These are phyloP conservation scores for Pherbina coryleti DNA, from an alignment of 2,888 invertebrate species.

Conservation along the genomic window DNA sequence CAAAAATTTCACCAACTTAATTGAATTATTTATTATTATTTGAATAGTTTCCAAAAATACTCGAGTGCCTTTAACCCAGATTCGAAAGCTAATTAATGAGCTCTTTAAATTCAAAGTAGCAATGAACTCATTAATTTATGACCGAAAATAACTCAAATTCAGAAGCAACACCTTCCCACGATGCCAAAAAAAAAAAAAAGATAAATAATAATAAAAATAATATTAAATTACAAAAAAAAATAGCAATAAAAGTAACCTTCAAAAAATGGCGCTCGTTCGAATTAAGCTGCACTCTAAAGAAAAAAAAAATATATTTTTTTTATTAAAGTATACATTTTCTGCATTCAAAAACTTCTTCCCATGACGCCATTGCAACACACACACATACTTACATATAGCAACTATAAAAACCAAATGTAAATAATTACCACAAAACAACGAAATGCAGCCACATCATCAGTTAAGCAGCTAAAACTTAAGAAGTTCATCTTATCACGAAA, in stretches of 20 bases:
- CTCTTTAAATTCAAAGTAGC: background rate
- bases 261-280: background rate
- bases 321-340: no score
- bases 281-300: slow-evolving; percentile 4
- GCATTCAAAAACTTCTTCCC: slow-evolving; percentile 31
- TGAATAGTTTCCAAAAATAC: background rate
- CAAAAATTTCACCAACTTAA: no score
- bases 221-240: background rate
- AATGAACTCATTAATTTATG: background rate
- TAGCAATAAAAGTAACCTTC: background rate
- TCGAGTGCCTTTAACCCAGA: background rate
- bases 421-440: background rate
- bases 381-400: background rate
- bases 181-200: background rate
- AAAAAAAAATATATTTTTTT: background rate
- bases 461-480: background rate
- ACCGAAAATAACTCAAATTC: background rate
- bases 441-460: slow-evolving; percentile 7
- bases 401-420: background rate
- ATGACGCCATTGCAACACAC: slow-evolving; percentile 8
- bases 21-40: no score
- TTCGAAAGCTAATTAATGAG: background rate
- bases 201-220: no score
- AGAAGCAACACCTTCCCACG: background rate
- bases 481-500: slow-evolving; percentile 24